Base-by-base conservation (phyloP, 2,888 invertebrate species). In the Hyalella azteca region DNA sequence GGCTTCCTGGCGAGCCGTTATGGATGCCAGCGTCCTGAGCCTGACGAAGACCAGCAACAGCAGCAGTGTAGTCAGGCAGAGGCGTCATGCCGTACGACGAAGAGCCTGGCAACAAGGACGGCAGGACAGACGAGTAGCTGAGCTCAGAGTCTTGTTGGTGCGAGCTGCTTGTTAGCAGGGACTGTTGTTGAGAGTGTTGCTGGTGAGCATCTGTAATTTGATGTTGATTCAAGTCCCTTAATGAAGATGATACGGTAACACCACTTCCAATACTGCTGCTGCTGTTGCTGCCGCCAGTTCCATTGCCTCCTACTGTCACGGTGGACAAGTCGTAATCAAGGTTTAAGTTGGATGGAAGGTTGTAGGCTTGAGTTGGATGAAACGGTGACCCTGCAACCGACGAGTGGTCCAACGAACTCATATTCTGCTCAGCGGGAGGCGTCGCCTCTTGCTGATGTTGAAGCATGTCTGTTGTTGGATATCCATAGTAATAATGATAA, bases 401-500 rank as follows among this genome's bases (percentile, higher is more conserved):
- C 19, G 75, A 36, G 75, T 75, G 75, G 40, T 75, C 75, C 45
- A 75, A 41, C 36, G 75, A 75, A n/a, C 36, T 75, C 41, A 75
- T 75, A 26, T 26, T 45, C 36, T 40, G 75, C n/a, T 75, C 75
- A 5, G 75, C 22, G 22, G 75, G 75, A 4, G 75, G 45, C 15
- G 75, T 75, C 7, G 75, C 45, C n/a, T 79, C 79, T 41, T 59
- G 66, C 7, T 54, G 54, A 26, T 78, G 78, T 36, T 82, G 82
- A 32, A 82, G 77, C 54, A 75, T 79, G 40, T 82, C 84, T 73
- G 79, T 75, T 32, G 81, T 81, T 79, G 84, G 78, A 73, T 84
- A 84, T 45, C 84, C 84, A 75, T 84, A 84, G 77, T 84, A 84
- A 79, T 84, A 84, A 78, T 84, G 84, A 77, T 84, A 84, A 76